A percentile compares a stretch with the other conserved stretches of the same genome.
phyloP scores from a whole-genome alignment of 1,140 invertebrate species.

The Drosophila lacertosa region DNA sequence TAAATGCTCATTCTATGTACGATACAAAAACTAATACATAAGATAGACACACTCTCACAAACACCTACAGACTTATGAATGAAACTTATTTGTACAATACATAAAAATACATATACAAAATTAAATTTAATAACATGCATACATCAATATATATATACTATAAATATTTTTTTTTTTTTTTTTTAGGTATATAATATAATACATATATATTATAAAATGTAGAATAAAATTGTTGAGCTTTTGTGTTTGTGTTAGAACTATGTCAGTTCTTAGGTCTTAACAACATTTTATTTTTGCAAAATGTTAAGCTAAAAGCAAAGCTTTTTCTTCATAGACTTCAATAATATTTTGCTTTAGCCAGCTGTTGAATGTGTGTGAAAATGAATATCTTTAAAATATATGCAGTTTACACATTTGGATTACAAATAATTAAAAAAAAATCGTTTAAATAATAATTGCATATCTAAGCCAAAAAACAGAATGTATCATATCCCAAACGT shows the following conservation, averaged over 20 bases:
- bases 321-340: constrained; percentile 29
- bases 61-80: constrained; percentile 10
- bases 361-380: background rate
- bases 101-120: constrained; percentile 9
- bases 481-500: constrained; percentile 33
- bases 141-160: constrained; percentile 14
- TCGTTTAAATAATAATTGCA: constrained; percentile 8
- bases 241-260: constrained; percentile 8
- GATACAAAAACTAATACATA: constrained; percentile 43
- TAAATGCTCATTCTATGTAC: constrained; percentile 74
- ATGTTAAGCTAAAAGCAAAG: constrained; percentile 27
- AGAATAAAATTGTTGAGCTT: constrained; percentile 43
- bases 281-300: constrained; percentile 21
- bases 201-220: constrained; percentile 15
- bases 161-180: constrained; percentile 7
- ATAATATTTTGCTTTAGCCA: constrained; percentile 13
- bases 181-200: too few relatives aligned
- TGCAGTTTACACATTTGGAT: constrained; percentile 12
- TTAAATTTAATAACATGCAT: constrained; percentile 2
- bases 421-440: background rate
- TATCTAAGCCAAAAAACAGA: constrained; percentile 31
- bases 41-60: constrained; percentile 24
- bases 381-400: constrained; percentile 6
- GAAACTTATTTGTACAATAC: constrained; percentile 28
- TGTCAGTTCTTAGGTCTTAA: constrained; percentile 29